Conservation (phyloP, 2,797 vertebrate species). For the Argya squamiceps region DNA sequence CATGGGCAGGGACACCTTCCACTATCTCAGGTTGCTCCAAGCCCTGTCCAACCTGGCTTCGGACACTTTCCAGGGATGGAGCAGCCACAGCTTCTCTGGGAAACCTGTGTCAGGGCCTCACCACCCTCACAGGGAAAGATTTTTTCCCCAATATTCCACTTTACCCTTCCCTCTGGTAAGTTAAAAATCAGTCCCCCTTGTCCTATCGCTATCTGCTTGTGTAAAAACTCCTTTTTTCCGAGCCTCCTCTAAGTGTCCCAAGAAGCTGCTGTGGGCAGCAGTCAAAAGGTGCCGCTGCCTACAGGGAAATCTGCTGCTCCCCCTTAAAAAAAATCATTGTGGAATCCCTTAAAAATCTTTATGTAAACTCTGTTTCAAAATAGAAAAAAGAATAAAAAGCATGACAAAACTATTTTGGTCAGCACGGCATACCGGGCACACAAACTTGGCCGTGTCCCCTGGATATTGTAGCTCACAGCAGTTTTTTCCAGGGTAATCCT, state of each 20-base stretch:
- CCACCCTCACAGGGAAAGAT: not conserved
- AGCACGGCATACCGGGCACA: accelerated
- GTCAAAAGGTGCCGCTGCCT: accelerated
- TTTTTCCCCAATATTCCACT: not conserved
- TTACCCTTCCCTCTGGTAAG: too few species aligned
- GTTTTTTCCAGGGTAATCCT: not conserved
- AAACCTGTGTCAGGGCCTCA: accelerated
- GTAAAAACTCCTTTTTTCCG: not conserved
- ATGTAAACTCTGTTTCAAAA: not conserved
- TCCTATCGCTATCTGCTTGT: not conserved
- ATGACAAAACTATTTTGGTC: not conserved
- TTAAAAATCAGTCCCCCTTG: not conserved
- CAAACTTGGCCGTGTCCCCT: not conserved
- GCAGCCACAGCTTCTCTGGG: not conserved
- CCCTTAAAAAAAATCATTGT: not conserved
- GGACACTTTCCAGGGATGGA: not conserved
- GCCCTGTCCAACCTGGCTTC: accelerated
- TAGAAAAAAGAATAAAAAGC: not conserved
- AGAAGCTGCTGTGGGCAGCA: not conserved
- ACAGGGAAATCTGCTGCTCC: not conserved
- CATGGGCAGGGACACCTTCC: not conserved
- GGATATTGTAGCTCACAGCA: not conserved
- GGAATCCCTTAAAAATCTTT: not conserved
- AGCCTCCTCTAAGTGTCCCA: not conserved
- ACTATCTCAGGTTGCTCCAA: not conserved